phyloP scores from a whole-genome alignment of 2,888 invertebrate genomes.

The Drosophila setosimentum region DNA sequence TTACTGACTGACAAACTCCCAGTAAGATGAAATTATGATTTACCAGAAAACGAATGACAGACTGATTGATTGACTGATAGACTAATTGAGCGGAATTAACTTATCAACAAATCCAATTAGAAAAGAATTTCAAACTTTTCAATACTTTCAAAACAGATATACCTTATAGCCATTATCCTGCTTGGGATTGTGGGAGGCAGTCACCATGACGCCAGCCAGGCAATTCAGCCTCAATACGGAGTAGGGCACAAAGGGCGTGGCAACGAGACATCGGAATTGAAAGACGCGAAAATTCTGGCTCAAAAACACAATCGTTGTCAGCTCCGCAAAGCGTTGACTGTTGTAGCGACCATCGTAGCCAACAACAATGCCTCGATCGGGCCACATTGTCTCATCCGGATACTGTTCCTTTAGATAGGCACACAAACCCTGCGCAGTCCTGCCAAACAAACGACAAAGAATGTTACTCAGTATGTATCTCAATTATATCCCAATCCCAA shows the following conservation, averaged over 20 bases:
- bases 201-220: conserved; percentile 96
- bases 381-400: conserved; percentile 86
- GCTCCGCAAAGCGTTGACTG: conserved; percentile 92
- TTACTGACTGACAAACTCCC: not conserved
- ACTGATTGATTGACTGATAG: not conserved
- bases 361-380: conserved; percentile 91
- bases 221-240: conserved; percentile 90
- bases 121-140: not conserved
- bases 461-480: not conserved
- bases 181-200: conserved; percentile 98
- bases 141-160: not conserved
- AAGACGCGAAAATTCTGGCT: conserved; percentile 91
- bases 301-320: conserved; percentile 94
- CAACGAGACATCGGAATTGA: conserved; percentile 92
- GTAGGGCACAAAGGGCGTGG: conserved; percentile 98
- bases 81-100: not conserved
- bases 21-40: not conserved
- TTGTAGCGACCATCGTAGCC: conserved; percentile 97
- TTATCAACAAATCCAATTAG: not conserved
- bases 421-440: conserved; percentile 94
- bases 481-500: not conserved
- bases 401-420: conserved; percentile 89
- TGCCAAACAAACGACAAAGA: not conserved
- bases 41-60: too few species aligned
- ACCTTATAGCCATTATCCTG: conserved; percentile 97